Base-by-base conservation (phyloP, 1,140 invertebrate genomes). In the Charaxes varanes region DNA sequence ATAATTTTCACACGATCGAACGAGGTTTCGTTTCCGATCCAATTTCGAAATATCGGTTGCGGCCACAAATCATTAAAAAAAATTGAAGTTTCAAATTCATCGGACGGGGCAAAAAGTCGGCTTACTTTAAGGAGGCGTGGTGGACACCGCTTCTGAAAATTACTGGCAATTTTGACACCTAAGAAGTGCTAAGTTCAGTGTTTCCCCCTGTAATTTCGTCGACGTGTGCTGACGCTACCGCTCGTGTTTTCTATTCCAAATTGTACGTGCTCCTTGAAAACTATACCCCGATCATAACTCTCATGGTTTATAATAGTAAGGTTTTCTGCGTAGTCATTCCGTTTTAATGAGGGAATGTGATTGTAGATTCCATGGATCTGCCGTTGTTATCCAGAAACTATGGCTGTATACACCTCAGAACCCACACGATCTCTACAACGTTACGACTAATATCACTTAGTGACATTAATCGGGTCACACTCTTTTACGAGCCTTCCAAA, bases 91-190 rank as follows among this genome's bases (percentile, higher is more conserved):
- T 60, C 46, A 66, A 64, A 66, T 60, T 69, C 66, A 69, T 70
- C 47, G 53, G 53, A 52, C 46, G 44, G 45, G 53, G 63, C 67
- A 78, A 80, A 82, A 80, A 78, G 74, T 63, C 71, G 74, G 69
- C 64, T 69, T 61, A 58, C 50, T 73, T 73, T 65, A 69, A 58
- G 45, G 52, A 63, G 73, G 74, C 73, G 74, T 67, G 74, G 63
- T 62, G 55, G 53, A 63, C 53, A 60, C 36, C 60, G 55, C 53
- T 58, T 59, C 60, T 67, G 61, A 41, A 69, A 80, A 82, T 82
- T 78, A 79, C n/a, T 68, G 78, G 78, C 78, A 82, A 82, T 82
- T 80, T 82, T 82, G 60, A 82, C 78, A 82, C 78, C 78, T 82
- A 62, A 70, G 58, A 48, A 69, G 73, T 76, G 78, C 71, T 78